These are phyloP conservation scores for Pseudococcus longispinus DNA, from an alignment of 2,888 invertebrate species.

Conservation along the genomic window DNA sequence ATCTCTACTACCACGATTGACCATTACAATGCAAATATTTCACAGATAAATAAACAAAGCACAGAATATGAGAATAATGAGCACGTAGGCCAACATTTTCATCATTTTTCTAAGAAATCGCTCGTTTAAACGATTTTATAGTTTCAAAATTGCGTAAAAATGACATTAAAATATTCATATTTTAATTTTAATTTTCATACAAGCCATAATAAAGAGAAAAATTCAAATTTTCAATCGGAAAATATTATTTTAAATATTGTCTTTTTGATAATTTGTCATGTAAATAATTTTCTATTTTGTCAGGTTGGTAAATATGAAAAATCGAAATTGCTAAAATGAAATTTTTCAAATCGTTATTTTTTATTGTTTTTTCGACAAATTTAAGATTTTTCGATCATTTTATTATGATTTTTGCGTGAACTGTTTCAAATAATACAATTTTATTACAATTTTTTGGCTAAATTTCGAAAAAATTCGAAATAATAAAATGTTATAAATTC, in stretches of 20 bases:
- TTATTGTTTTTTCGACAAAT: not conserved
- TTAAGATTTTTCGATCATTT: not conserved
- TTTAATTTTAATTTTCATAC: not conserved
- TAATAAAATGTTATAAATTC: not conserved
- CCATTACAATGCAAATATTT: conserved; percentile 42
- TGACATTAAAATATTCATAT: not conserved
- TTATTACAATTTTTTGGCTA: not conserved
- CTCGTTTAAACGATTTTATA: not conserved
- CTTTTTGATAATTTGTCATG: not conserved
- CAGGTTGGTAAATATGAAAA: not conserved
- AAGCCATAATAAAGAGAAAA: not conserved
- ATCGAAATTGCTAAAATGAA: not conserved
- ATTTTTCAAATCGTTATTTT: not conserved
- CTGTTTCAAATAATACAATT: too few relatives aligned
- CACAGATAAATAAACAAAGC: conserved; percentile 24
- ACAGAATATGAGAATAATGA: not conserved
- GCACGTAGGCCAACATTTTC: not conserved
- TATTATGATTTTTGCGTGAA: not conserved
- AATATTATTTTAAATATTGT: not conserved
- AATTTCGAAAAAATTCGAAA: not conserved
- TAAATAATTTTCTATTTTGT: not conserved
- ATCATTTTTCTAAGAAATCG: not conserved
- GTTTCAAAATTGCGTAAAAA: not conserved
- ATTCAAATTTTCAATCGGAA: not conserved
- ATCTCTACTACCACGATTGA: conserved; percentile 33